Conservation (phyloP, 2,113 vertebrate genomes). For the Phoenicopterus ruber region DNA sequence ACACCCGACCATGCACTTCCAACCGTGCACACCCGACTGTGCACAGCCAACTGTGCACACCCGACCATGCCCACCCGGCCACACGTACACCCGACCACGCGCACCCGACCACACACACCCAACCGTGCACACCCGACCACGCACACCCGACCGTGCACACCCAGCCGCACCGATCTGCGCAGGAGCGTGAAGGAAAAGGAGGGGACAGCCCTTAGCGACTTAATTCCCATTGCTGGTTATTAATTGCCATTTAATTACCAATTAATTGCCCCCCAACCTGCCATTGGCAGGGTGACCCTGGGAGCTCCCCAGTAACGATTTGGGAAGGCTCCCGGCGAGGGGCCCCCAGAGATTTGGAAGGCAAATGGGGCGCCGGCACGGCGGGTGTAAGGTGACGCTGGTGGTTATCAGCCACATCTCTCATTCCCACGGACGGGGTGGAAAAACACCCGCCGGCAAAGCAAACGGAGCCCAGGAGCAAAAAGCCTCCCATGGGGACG, state of each 20-base stretch:
- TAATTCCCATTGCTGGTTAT: not conserved
- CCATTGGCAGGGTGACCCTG: not conserved
- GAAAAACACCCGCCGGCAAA: constrained; percentile 3
- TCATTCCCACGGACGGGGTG: not conserved
- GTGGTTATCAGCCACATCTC: not conserved
- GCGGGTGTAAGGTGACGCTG: not conserved
- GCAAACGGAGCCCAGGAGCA: not conserved
- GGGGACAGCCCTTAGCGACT: not conserved
- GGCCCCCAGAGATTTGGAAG: not conserved
- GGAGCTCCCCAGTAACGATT: not conserved
- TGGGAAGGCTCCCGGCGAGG: not conserved
- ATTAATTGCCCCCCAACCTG: not conserved
- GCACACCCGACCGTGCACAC: not conserved
- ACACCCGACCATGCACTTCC: not conserved
- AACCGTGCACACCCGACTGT: not conserved
- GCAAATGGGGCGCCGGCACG: not conserved
- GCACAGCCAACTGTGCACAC: no score
- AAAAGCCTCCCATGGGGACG: not conserved
- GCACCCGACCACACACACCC: rapidly evolving
- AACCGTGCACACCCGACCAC: rapidly evolving
- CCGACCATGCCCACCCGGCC: not conserved
- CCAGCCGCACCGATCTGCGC: not conserved
- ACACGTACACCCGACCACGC: no score
- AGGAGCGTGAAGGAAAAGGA: not conserved
- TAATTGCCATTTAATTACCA: not conserved